These are phyloP conservation scores for Sarcophaga variegata DNA, from an alignment of 2,888 invertebrate species.

Conservation along the genomic window DNA sequence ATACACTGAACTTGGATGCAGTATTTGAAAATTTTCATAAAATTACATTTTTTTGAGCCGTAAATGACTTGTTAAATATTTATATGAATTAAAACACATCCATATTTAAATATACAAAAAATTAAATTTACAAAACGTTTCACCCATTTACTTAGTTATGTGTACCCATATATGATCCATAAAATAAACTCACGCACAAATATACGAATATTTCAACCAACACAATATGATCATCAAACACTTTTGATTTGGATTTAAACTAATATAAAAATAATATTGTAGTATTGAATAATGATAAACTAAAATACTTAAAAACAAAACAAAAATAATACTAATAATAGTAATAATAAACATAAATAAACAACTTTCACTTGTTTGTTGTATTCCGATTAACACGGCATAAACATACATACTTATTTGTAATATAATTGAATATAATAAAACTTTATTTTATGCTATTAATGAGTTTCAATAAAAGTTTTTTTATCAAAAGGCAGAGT, in stretches of 20 bases:
- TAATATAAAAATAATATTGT: not conserved
- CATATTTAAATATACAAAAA: conserved; percentile 10
- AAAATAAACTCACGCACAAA: conserved; percentile 58
- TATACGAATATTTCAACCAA: conserved; percentile 27
- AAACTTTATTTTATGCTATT: no score
- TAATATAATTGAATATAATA: no score
- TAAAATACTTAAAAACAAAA: conserved; percentile 26
- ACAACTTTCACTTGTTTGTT: conserved; percentile 58
- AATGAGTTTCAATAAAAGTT: no score
- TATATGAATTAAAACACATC: conserved; percentile 14
- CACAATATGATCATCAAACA: not conserved
- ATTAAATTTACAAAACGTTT: not conserved
- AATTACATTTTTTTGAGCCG: no score
- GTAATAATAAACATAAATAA: conserved; percentile 43
- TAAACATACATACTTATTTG: no score
- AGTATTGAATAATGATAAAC: conserved; percentile 4
- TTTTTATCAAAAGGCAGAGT: no score
- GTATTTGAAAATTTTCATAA: no score
- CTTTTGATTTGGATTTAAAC: conserved; percentile 2
- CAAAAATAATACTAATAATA: conserved; percentile 35
- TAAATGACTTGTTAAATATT: not conserved
- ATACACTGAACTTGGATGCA: no score
- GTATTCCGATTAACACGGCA: not conserved
- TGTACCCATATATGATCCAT: not conserved
- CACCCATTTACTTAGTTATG: not conserved